Conservation (phyloP, 2,797 vertebrate species). For the Eospalax fontanierii region DNA sequence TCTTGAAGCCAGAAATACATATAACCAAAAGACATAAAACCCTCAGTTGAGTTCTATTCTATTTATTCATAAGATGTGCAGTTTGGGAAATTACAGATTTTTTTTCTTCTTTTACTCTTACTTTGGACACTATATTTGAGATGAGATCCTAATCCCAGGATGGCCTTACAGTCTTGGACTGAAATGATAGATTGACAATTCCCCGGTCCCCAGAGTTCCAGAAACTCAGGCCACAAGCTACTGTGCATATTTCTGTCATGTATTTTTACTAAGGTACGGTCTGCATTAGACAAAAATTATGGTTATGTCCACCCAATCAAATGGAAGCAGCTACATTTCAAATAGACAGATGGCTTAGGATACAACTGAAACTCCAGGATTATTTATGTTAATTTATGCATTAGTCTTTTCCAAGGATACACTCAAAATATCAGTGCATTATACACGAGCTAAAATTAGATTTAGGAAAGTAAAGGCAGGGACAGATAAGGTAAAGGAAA, state of each 20-base stretch:
- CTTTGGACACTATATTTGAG: not conserved
- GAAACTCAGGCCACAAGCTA: not conserved
- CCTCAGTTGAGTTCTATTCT: not conserved
- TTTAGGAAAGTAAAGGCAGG: constrained; percentile 79
- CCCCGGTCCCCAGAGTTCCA: not conserved
- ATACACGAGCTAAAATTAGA: constrained; percentile 80
- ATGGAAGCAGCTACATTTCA: constrained; percentile 65
- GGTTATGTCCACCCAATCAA: constrained; percentile 63
- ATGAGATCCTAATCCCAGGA: not conserved
- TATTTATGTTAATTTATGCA: constrained; percentile 85
- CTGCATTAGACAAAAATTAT: constrained; percentile 58
- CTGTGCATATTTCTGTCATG: not conserved
- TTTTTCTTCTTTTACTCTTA: not conserved
- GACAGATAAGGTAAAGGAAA: constrained; percentile 80
- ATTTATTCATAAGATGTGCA: not conserved
- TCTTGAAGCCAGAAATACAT: not conserved
- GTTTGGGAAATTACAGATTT: not conserved
- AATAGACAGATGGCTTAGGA: constrained; percentile 79
- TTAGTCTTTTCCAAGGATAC: constrained; percentile 84
- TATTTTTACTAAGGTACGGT: not conserved
- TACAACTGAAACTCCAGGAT: constrained; percentile 67
- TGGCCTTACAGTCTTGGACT: not conserved
- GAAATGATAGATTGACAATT: not conserved
- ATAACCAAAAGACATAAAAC: not conserved
- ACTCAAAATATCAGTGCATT: constrained; percentile 84